Evolutionary conservation across 1,140 invertebrate species (phyloP).

Genomic region (Pseudomyrmex concolor): DNA sequence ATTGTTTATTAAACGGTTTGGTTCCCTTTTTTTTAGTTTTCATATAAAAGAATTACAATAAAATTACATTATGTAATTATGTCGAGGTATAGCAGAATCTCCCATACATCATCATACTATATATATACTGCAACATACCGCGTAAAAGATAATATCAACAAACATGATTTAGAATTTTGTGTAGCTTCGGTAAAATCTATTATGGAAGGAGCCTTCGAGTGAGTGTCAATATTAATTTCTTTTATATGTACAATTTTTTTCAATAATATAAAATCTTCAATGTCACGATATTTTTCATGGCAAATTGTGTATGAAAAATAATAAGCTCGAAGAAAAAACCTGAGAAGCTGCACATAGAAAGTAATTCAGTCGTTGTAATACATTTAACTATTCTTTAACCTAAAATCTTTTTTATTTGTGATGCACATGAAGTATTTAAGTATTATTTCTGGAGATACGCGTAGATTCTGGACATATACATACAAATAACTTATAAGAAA

Average conservation of each 20-base stretch:
- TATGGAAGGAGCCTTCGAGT: constrained; percentile 8
- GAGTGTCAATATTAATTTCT: constrained; percentile 35
- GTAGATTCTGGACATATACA: no score
- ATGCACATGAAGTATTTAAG: constrained; percentile 45
- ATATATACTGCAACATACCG: background rate
- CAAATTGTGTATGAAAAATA: constrained; percentile 50
- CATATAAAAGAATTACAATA: constrained; percentile 69
- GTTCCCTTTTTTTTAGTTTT: constrained; percentile 68
- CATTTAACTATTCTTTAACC: constrained; percentile 21
- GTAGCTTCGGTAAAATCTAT: constrained; percentile 14
- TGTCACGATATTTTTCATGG: constrained; percentile 88
- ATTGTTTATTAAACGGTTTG: constrained; percentile 67
- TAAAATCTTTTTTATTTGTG: constrained; percentile 18
- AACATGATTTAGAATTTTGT: background rate
- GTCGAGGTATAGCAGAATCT: constrained; percentile 19
- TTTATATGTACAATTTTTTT: constrained; percentile 68
- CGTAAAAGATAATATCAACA: constrained; percentile 6
- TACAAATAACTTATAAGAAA: no score
- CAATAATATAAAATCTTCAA: constrained; percentile 73
- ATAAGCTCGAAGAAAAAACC: constrained; percentile 20
- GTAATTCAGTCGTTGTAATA: background rate
- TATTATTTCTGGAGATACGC: no score
- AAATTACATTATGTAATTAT: constrained; percentile 60
- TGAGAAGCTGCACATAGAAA: background rate
- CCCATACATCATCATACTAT: constrained; percentile 20